Conservation (phyloP, 2,797 vertebrate genomes). For the Aotus griseimembra region DNA sequence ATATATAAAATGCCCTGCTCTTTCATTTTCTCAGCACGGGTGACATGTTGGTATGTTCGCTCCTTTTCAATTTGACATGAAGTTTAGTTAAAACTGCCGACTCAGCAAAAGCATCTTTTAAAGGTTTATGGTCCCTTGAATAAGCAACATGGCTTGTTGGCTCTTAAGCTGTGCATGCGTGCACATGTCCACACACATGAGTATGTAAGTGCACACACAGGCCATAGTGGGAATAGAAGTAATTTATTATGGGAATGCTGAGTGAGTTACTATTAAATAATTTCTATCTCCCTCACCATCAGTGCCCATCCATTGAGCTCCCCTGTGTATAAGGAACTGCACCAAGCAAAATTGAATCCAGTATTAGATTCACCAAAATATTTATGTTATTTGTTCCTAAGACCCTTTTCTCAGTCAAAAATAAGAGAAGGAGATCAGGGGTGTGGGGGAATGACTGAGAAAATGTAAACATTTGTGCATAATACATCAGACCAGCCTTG, state of each 20-base stretch:
- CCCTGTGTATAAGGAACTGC: not conserved
- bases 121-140: not conserved
- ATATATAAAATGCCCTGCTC: not conserved
- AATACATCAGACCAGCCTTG: not conserved
- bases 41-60: not conserved
- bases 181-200: rapidly evolving
- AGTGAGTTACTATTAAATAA: not conserved
- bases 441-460: not conserved
- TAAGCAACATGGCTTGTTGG: not conserved
- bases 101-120: not conserved
- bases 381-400: not conserved
- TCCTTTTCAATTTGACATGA: not conserved
- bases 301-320: not conserved
- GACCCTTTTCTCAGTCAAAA: not conserved
- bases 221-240: not conserved
- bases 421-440: not conserved
- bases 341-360: not conserved
- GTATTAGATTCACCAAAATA: not conserved
- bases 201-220: not conserved
- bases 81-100: not conserved
- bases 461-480: not conserved
- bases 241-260: not conserved
- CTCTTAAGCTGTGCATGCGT: not conserved
- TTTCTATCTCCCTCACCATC: not conserved
- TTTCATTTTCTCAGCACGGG: not conserved